These are phyloP conservation scores for Helogale parvula DNA, from an alignment of 2,113 vertebrate genomes.

Conservation along the genomic window DNA sequence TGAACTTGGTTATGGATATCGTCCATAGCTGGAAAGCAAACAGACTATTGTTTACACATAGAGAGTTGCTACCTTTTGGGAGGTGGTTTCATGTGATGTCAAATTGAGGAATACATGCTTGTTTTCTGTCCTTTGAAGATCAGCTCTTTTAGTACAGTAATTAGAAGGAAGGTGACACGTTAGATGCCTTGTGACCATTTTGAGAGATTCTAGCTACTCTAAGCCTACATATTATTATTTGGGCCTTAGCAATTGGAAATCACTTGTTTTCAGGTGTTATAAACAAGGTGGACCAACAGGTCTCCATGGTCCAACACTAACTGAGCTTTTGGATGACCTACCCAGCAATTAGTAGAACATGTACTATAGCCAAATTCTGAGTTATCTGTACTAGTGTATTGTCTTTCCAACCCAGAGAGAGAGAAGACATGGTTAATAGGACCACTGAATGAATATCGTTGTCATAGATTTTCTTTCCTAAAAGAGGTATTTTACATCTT, in stretches of 20 bases:
- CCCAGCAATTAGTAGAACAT: neutral
- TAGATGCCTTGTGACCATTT: neutral
- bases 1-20: neutral
- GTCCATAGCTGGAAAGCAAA: neutral
- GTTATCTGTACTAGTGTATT: neutral
- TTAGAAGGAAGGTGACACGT: neutral
- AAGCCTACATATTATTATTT: neutral
- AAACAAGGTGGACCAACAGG: neutral
- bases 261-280: neutral
- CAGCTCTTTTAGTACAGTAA: neutral
- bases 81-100: neutral
- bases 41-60: neutral
- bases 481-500: neutral
- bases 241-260: neutral
- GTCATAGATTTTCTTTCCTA: neutral
- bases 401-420: neutral
- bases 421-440: neutral
- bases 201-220: neutral
- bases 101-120: neutral
- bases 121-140: neutral
- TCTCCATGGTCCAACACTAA: neutral
- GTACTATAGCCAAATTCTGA: neutral
- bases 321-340: neutral
- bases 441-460: neutral
- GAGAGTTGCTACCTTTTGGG: neutral